Evolutionary conservation across 2,888 invertebrate genomes (phyloP).

Genomic region (Listrodromus nycthemerus): DNA sequence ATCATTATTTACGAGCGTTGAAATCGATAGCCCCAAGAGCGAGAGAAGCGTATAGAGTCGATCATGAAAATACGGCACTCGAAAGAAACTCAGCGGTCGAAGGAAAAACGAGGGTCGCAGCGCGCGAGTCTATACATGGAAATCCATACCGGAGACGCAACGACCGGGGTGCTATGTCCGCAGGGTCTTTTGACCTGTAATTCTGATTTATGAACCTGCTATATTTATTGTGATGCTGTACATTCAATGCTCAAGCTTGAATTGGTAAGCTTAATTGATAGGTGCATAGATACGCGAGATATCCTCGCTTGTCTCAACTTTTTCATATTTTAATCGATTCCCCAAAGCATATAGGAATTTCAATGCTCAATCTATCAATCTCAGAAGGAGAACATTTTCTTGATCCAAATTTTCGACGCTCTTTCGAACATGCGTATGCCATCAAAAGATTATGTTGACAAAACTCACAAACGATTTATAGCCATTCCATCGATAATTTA

Average conservation of each 20-base stretch:
- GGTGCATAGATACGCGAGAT: not conserved
- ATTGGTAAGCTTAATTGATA: not conserved
- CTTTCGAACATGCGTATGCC: not conserved
- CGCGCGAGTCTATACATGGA: constrained; percentile 19
- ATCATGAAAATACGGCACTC: constrained; percentile 78
- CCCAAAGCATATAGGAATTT: not conserved
- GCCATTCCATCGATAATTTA: no score
- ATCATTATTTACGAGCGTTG: constrained; percentile 81
- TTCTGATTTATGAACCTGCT: constrained; percentile 54
- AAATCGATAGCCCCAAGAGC: constrained; percentile 80
- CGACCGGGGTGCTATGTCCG: constrained; percentile 17
- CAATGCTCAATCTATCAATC: not conserved
- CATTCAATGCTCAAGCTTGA: not conserved
- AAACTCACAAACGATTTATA: not conserved
- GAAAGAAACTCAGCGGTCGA: constrained; percentile 65
- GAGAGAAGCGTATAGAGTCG: constrained; percentile 69
- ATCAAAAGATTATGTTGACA: not conserved
- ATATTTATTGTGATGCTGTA: constrained; percentile 19
- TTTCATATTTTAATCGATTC: not conserved
- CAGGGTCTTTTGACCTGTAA: constrained; percentile 42
- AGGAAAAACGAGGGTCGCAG: constrained; percentile 66
- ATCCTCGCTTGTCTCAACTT: not conserved
- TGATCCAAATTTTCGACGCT: not conserved
- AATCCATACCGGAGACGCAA: constrained; percentile 27
- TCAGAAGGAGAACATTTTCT: not conserved